phyloP scores from a whole-genome alignment of 1,140 invertebrate genomes.

The Aphidius gifuensis region DNA sequence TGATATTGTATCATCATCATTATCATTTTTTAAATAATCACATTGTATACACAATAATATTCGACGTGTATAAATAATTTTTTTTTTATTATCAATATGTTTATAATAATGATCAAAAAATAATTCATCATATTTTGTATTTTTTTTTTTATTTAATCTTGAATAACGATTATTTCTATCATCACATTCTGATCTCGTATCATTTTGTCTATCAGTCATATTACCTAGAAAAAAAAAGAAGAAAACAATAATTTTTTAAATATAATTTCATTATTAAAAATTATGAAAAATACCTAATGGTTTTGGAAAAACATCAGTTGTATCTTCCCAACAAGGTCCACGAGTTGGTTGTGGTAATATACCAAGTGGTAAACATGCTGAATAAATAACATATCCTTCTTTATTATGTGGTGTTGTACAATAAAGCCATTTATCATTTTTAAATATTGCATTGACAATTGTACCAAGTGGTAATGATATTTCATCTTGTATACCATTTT shows the following conservation, averaged over 20 bases:
- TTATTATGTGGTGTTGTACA: slow-evolving; percentile 76
- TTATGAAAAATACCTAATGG: slow-evolving; percentile 50
- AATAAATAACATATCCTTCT: slow-evolving; percentile 75
- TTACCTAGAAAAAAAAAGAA: slow-evolving; percentile 55
- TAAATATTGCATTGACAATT: slow-evolving; percentile 81
- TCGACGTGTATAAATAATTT: slow-evolving; percentile 54
- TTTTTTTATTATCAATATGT: slow-evolving; percentile 54
- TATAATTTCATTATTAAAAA: no score
- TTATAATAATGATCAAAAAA: slow-evolving; percentile 70
- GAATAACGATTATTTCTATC: slow-evolving; percentile 5
- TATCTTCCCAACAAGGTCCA: slow-evolving; percentile 73
- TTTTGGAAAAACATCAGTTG: slow-evolving; percentile 72
- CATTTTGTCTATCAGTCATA: slow-evolving; percentile 66
- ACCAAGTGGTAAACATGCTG: slow-evolving; percentile 71
- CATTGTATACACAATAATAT: slow-evolving; percentile 66
- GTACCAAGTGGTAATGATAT: slow-evolving; percentile 72
- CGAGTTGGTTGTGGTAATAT: slow-evolving; percentile 61
- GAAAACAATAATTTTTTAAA: background rate
- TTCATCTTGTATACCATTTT: slow-evolving; percentile 68
- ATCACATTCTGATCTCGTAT: slow-evolving; percentile 54
- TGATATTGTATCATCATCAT: slow-evolving; percentile 54
- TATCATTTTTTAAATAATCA: slow-evolving; percentile 60
- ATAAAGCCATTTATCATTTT: slow-evolving; percentile 78
- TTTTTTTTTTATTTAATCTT: no score
- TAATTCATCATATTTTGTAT: slow-evolving; percentile 56